Base-by-base conservation (phyloP, 2,113 vertebrate genomes). In the Peromyscus maniculatus region DNA sequence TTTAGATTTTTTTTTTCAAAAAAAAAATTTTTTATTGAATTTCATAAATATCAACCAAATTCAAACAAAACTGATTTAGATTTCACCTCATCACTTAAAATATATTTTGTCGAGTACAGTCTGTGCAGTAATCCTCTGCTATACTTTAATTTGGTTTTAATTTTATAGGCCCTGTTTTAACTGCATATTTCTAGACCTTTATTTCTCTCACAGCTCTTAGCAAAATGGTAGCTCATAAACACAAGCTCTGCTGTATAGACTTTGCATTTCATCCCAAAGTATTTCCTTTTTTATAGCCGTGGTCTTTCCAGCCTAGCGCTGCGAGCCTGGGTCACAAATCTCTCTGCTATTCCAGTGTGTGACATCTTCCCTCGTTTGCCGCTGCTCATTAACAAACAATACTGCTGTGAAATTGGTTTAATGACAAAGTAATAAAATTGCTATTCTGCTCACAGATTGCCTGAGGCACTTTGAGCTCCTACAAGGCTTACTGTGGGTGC, bases 381-480 rank as follows among this genome's bases (percentile, higher is more conserved):
- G 99, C 99, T 99, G 99, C 99, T 99, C 99, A 99, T 99, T 99
- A 99, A 99, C 99, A 99, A 99, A 99, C 99, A 99, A 99, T 99
- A 99, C 99, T 99, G 99, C 99, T 99, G 99, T 99, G 99, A 99
- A 99, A 99, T 99, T 99, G 99, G 99, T 99, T 99, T 99, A 99
- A 99, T 99, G 99, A 99, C 99, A 99, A 99, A 99, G 99, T 99
- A 99, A 99, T 99, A 99, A 99, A 99, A 99, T 99, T 99, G 99
- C 99, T 99, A 99, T 99, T 99, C 99, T 99, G 99, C 99, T 99
- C 99, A 99, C 99, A 99, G 99, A 99, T 99, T 99, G 99, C 99
- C 99, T 98, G 98, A 99, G 99, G 99, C 99, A 98, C 99, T 99
- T 99, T 98, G 98, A 99, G 99, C 99, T 99, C 99, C 99, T 99